phyloP scores from a whole-genome alignment of 2,888 invertebrate species.

The Lycia hirtaria region DNA sequence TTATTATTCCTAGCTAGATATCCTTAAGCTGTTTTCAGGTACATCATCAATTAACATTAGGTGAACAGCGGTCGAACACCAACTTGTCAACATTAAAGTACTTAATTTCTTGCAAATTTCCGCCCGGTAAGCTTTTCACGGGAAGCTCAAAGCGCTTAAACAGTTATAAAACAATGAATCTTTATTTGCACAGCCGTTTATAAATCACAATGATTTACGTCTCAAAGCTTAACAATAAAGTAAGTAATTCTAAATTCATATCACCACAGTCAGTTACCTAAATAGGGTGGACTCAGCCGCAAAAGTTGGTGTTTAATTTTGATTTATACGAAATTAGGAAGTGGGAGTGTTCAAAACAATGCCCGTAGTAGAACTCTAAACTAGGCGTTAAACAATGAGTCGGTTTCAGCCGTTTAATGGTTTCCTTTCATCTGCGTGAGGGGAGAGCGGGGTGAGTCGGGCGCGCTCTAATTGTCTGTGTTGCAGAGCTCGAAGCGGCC shows the following conservation, averaged over 20 bases:
- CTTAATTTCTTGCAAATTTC: constrained; percentile 5
- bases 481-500: constrained; percentile 18
- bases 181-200: constrained; percentile 24
- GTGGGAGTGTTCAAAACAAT: constrained; percentile 39
- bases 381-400: constrained; percentile 53
- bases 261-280: constrained; percentile 36
- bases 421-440: constrained; percentile 46
- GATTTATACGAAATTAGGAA: constrained; percentile 47
- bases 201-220: constrained; percentile 43
- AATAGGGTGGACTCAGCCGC: constrained; percentile 36
- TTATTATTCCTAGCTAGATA: too few species aligned
- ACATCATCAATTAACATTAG: too few species aligned
- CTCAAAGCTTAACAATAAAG: constrained; percentile 29
- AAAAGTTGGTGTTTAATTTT: constrained; percentile 48
- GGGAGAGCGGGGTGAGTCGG: constrained; percentile 26
- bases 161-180: constrained; percentile 29
- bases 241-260: constrained; percentile 44
- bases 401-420: constrained; percentile 53
- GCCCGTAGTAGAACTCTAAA: constrained; percentile 38
- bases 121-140: constrained; percentile 15
- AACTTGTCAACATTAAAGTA: not conserved
- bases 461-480: constrained; percentile 56
- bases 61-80: too few species aligned
- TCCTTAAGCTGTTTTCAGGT: too few species aligned
- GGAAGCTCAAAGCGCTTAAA: constrained; percentile 12